Evolutionary conservation across 2,888 invertebrate species (phyloP), one percentile per base, ranked within the genome.

Genomic region (Leptothorax acervorum): DNA sequence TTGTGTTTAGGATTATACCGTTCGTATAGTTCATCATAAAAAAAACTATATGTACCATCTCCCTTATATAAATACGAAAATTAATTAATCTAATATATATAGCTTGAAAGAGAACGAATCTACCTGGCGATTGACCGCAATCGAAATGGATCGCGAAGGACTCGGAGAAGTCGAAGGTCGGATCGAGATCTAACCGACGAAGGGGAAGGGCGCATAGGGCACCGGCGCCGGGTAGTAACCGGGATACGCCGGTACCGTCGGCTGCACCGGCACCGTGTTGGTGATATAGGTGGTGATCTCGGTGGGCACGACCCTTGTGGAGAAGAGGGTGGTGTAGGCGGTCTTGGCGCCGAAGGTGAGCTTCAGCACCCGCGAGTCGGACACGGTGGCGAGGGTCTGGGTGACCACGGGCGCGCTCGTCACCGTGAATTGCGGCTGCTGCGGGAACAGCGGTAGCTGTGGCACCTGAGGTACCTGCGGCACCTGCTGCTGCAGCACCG

Each of bases 341-440:
- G 98, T 98, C 94, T 98, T 98, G 51, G 98, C 98, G n/a, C 98
- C 98, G 93, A 98, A 98, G 15, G 98, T 98, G 89, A 98, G 95
- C 95, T 98, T 98, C 86, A 98, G 95, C 75, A 98, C 95, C 95
- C 98, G 97, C 91, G 98, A 98, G 87, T 97, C 96, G 0, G 98
- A 98, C 88, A 97, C 96, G 1, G 97, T 97, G 18, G 98, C 96
- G 91, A 97, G 95, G 0, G 98, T 98, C 92, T 97, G 97, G 84
- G 97, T 96, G 39, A 98, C 96, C n/a, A 98, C 95, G 0, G 98
- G 98, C 0, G 98, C 97, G 12, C 97, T 97, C 42, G 97, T 97
- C 31, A 98, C 95, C 55, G 97, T 96, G 93, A 97, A 97, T 91
- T 97, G 97, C 65, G 96, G 97, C 86, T 96, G 96, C 53, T 95